phyloP scores from a whole-genome alignment of 2,888 invertebrate genomes.

The Neoitamus cyanurus region DNA sequence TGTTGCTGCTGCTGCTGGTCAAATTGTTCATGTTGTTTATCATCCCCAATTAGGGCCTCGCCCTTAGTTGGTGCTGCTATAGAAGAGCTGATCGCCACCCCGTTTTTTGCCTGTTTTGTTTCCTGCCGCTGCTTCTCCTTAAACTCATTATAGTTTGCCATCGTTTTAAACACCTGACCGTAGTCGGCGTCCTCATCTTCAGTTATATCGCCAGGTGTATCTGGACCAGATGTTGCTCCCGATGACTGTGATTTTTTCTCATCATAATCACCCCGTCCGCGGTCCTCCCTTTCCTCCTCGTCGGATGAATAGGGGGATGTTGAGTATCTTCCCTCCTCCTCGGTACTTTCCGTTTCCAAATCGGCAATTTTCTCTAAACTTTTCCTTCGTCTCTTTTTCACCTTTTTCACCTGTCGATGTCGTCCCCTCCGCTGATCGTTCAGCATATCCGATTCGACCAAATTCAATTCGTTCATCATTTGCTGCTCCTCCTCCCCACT shows the following conservation, averaged over 20 bases:
- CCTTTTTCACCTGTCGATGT: conserved; percentile 55
- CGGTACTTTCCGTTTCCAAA: conserved; percentile 37
- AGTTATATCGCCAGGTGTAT: conserved; percentile 80
- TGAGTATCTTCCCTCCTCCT: conserved; percentile 55
- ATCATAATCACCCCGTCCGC: background rate
- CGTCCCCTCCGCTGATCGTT: conserved; percentile 52
- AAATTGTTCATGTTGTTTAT: background rate
- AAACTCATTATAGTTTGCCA: conserved; percentile 53
- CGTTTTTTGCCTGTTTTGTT: conserved; percentile 24
- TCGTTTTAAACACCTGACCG: conserved; percentile 47
- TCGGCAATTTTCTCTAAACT: conserved; percentile 30
- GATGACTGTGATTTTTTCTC: conserved; percentile 72
- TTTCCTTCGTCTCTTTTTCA: conserved; percentile 56
- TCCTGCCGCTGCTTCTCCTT: conserved; percentile 48
- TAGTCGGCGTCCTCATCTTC: conserved; percentile 76
- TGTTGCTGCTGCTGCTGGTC: conserved; percentile 47
- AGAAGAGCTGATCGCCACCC: conserved; percentile 36
- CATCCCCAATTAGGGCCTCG: background rate
- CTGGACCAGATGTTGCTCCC: conserved; percentile 89
- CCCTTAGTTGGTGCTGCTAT: background rate
- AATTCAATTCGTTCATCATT: conserved; percentile 54
- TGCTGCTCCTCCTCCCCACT: conserved; percentile 57
- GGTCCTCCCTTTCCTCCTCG: conserved; percentile 61
- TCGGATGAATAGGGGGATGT: conserved; percentile 68
- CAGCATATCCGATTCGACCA: conserved; percentile 54